These are phyloP conservation scores for Malaclemys terrapin DNA, from an alignment of 2,113 vertebrate genomes.

Conservation along the genomic window DNA sequence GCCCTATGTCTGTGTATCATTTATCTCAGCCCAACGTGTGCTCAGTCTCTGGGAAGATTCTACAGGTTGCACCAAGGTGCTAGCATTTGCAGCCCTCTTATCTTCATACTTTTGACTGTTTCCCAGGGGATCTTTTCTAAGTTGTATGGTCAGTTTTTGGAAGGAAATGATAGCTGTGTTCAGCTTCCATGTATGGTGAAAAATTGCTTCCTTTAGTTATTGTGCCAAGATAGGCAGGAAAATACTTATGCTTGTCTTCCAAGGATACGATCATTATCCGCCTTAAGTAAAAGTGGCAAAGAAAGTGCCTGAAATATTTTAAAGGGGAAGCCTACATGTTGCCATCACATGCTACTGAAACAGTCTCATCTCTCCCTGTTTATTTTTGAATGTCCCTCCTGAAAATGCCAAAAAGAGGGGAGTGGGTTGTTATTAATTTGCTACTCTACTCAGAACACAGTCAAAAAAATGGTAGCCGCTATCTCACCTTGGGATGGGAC, in stretches of 20 bases:
- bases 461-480: neutral
- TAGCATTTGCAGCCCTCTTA: fast-evolving
- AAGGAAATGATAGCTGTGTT: neutral
- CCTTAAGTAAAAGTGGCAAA: neutral
- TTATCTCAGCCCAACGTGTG: neutral
- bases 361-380: neutral
- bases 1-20: neutral
- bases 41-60: neutral
- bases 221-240: neutral
- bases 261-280: neutral
- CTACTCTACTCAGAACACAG: neutral
- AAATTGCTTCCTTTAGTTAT: conserved; percentile 2
- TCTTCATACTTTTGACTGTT: neutral
- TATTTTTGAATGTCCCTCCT: neutral
- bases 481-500: neutral
- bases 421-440: neutral
- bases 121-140: neutral
- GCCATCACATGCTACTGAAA: neutral
- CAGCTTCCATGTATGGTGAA: neutral
- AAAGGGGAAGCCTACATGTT: neutral
- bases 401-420: neutral
- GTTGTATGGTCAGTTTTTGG: neutral
- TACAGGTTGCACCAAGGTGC: neutral
- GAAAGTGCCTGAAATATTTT: neutral
- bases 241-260: neutral